Evolutionary conservation across 2,797 vertebrate genomes (phyloP).

Genomic region (Crocodylus rhombifer): DNA sequence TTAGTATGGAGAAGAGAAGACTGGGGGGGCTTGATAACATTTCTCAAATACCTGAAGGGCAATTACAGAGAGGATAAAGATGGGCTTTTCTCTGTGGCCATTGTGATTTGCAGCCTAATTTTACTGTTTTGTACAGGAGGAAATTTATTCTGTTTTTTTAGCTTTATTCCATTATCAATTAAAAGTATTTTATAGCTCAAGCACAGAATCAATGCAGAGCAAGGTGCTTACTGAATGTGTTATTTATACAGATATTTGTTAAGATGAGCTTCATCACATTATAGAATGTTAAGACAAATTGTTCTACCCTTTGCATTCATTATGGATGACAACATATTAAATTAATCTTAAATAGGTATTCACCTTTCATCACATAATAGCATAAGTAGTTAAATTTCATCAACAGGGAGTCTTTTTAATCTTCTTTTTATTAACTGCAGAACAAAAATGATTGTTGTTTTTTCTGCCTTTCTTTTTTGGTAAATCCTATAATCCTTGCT

Average conservation of each 20-base stretch:
- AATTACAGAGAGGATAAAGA: too few species aligned
- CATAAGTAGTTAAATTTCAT: conserved; percentile 62
- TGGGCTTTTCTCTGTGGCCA: too few species aligned
- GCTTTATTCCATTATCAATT: conserved; percentile 55
- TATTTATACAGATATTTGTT: conserved; percentile 73
- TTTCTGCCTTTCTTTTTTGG: conserved; percentile 3
- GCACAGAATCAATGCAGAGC: conserved; percentile 52
- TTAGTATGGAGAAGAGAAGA: too few species aligned
- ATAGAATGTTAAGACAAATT: conserved; percentile 73
- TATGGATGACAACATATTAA: conserved; percentile 69
- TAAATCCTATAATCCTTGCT: not conserved
- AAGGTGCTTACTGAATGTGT: conserved; percentile 45
- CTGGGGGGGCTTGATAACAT: too few species aligned
- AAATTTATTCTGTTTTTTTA: conserved; percentile 42
- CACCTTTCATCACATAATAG: conserved; percentile 63
- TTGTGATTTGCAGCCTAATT: not conserved
- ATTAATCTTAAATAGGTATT: conserved; percentile 72
- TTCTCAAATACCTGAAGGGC: too few species aligned
- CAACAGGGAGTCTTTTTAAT: conserved; percentile 55
- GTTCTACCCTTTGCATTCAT: conserved; percentile 74
- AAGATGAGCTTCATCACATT: conserved; percentile 58
- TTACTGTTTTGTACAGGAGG: not conserved
- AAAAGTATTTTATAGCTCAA: conserved; percentile 63
- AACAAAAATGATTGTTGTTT: not conserved
- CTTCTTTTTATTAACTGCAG: conserved; percentile 48